Evolutionary conservation across 2,888 invertebrate genomes (phyloP).

Genomic region (Boloria selene): DNA sequence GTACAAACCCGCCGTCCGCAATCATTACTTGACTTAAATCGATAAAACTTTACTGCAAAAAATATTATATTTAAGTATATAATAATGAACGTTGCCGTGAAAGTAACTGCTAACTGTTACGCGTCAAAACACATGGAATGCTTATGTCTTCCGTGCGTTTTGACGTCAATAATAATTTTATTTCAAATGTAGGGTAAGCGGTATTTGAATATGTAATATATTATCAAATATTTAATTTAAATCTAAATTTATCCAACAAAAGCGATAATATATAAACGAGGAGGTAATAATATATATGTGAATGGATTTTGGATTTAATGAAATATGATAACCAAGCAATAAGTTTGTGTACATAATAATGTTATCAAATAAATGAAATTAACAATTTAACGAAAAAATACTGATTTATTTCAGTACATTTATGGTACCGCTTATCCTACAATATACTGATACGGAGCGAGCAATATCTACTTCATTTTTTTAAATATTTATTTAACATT

Average conservation of each 20-base stretch:
- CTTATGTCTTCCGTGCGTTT: conserved; percentile 30
- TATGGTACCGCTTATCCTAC: conserved; percentile 7
- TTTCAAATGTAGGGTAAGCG: conserved; percentile 12
- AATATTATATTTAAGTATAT: conserved; percentile 9
- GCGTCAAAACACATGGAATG: conserved; percentile 34
- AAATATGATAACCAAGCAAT: too few species aligned
- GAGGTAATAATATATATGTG: too few species aligned
- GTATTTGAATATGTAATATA: not conserved
- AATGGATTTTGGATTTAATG: too few species aligned
- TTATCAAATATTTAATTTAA: not conserved
- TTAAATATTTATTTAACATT: not conserved
- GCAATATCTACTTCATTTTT: too few species aligned
- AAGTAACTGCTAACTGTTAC: conserved; percentile 29
- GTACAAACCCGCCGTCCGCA: conserved; percentile 73
- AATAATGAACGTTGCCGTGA: conserved; percentile 24
- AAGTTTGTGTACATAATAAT: too few species aligned
- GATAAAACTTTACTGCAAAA: conserved; percentile 9
- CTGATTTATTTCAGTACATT: not conserved
- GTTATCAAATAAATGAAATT: too few species aligned
- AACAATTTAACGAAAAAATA: too few species aligned
- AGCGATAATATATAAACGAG: too few species aligned
- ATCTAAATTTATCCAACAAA: not conserved
- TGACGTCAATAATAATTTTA: conserved; percentile 22
- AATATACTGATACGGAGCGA: too few species aligned
- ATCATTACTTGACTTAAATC: conserved; percentile 24